Base-by-base conservation (phyloP, 2,888 invertebrate species). In the Geophilus truncorum region DNA sequence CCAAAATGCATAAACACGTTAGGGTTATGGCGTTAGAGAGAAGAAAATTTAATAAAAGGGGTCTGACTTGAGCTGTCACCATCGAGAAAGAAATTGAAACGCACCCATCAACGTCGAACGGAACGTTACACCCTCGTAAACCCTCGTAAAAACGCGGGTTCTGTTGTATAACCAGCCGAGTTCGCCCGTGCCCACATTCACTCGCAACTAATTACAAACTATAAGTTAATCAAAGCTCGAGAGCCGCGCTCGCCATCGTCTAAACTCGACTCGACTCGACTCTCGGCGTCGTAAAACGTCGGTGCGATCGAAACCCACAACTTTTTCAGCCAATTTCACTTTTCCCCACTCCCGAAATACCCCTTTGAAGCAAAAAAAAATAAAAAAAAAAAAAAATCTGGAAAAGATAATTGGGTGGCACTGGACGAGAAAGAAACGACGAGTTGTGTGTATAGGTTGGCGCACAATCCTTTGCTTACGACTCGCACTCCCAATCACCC, bases 31-130 rank as follows among this genome's bases (percentile, higher is more conserved):
- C n/a, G 45, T 45, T 45, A 45, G 18, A 62, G 70, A n/a, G 51
- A 51, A 25, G 28, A 28, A 70, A 70, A 70, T 70, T 70, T 70
- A 70, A 70, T 70, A 70, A 70, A 28, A 70, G n/a, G 25, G 70
- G 70, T 70, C 10, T 28, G 70, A 70, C 12, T 70, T 70, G 28
- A 70, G 70, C 70, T 70, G 70, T 70, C 70, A 70, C 28, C 28
- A 23, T n/a, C 70, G 25, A 70, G 28, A 70, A 28, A 28, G 25
- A 23, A 70, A 45, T 45, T 45, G 70, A 70, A 70, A 70, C 70
- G 32, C 32, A 32, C 32, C 32, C 32, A 32, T 32, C 32, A 32
- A 32, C 32, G 32, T 32, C 32, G 32, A 32, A 32, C 9, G 32
- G 32, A 51, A 51, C 51, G 51, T 51, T 51, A 51, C 18, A 51